Conservation (phyloP, 2,888 invertebrate genomes). For the Ischnus inquisitorius region DNA sequence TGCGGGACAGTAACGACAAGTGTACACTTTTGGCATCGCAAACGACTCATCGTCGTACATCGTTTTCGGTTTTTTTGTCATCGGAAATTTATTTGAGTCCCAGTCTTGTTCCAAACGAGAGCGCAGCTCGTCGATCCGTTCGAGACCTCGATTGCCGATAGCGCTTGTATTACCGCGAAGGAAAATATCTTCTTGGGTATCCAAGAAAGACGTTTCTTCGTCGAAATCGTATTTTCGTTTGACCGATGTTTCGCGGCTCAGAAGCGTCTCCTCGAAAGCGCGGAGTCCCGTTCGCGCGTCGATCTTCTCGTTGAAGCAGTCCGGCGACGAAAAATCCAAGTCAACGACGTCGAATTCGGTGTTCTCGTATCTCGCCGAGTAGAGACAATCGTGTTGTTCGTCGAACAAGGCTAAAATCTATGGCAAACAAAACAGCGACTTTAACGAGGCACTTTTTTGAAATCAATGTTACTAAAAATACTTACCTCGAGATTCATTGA, state of each 20-base stretch:
- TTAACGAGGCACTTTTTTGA: neutral
- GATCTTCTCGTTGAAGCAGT: neutral
- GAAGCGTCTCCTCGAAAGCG: neutral
- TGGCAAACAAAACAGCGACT: neutral
- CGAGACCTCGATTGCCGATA: constrained; percentile 13
- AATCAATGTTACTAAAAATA: neutral
- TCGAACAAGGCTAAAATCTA: constrained; percentile 58
- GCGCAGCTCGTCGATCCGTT: constrained; percentile 25
- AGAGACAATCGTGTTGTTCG: constrained; percentile 33
- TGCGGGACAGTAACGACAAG: constrained; percentile 53
- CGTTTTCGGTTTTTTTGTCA: neutral
- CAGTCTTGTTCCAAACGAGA: neutral
- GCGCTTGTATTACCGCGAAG: neutral
- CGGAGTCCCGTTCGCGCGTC: neutral
- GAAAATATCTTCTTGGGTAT: constrained; percentile 25
- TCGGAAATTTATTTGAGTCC: neutral
- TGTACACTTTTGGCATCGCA: constrained; percentile 31
- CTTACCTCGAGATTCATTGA: constrained; percentile 47
- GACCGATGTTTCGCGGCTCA: neutral
- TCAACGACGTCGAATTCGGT: neutral
- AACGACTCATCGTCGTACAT: constrained; percentile 1
- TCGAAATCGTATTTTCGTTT: constrained; percentile 2
- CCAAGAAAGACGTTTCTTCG: constrained; percentile 19
- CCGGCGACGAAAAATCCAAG: constrained; percentile 25
- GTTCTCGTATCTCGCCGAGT: neutral